A percentile compares a stretch with the other conserved stretches of the same genome.
These are phyloP conservation scores for Microtus montanus DNA, from an alignment of 2,113 vertebrate genomes.

Conservation along the genomic window DNA sequence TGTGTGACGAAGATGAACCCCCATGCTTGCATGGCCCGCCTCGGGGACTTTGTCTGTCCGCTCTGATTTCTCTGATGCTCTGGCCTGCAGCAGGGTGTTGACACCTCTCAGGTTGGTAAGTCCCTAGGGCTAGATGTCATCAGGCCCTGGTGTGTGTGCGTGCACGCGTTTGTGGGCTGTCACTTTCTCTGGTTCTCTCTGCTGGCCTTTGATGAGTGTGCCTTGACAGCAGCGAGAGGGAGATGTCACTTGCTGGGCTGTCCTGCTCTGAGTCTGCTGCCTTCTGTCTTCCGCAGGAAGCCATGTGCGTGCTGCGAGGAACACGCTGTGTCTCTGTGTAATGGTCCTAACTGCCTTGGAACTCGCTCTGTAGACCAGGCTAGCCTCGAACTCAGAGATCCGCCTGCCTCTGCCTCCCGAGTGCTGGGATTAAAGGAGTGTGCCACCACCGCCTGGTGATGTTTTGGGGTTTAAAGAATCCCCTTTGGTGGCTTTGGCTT, in stretches of 20 bases:
- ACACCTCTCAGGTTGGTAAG: neutral
- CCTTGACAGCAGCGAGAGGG: neutral
- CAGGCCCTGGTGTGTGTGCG: neutral
- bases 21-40: rapidly evolving
- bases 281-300: neutral
- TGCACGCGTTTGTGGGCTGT: neutral
- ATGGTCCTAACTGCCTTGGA: too few species aligned
- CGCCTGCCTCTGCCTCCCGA: too few species aligned
- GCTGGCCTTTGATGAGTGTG: neutral
- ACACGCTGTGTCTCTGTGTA: too few species aligned
- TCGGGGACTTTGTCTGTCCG: neutral
- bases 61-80: slow-evolving; percentile 20
- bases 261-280: neutral
- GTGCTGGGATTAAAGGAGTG: too few species aligned
- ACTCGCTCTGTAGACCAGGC: too few species aligned
- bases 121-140: neutral
- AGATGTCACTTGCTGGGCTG: too few species aligned
- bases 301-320: neutral
- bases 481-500: neutral
- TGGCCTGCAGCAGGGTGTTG: slow-evolving; percentile 1
- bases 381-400: too few species aligned
- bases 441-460: neutral
- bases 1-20: neutral
- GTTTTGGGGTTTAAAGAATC: neutral
- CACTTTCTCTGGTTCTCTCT: neutral